phyloP scores from a whole-genome alignment of 1,140 invertebrate genomes.

The Maniola jurtina region DNA sequence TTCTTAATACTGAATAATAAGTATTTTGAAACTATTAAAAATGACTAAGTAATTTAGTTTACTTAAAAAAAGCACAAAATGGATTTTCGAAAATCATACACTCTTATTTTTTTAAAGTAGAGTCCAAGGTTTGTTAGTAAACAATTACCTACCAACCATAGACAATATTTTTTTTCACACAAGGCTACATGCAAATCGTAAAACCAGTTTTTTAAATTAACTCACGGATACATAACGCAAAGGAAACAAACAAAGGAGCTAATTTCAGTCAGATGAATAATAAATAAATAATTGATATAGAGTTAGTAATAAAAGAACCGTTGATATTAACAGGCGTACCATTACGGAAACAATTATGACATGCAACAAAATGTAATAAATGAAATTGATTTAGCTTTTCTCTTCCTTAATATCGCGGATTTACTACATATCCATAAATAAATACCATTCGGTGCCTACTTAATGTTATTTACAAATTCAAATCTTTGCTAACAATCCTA shows the following conservation, averaged over 20 bases:
- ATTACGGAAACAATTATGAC: neutral
- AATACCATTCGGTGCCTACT: no score
- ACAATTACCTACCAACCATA: neutral
- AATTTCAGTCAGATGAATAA: conserved; percentile 5
- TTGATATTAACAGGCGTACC: neutral
- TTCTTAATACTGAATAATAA: no score
- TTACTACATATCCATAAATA: neutral
- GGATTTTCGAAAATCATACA: no score
- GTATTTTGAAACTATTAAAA: no score
- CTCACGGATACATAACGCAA: conserved; percentile 4
- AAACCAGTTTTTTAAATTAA: conserved; percentile 6
- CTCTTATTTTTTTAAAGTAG: neutral
- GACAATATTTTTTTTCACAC: neutral
- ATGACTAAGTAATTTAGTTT: no score
- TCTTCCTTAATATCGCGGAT: neutral
- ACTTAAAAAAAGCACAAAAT: no score
- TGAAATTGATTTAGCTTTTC: neutral
- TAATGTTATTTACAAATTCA: no score
- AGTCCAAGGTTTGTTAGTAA: conserved; percentile 10
- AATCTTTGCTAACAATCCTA: no score
- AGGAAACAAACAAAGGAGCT: neutral
- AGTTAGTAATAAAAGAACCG: neutral
- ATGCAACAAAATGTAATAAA: neutral
- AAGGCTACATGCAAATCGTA: neutral
- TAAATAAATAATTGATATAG: neutral